phyloP scores from a whole-genome alignment of 2,797 vertebrate genomes.

The Falco biarmicus region DNA sequence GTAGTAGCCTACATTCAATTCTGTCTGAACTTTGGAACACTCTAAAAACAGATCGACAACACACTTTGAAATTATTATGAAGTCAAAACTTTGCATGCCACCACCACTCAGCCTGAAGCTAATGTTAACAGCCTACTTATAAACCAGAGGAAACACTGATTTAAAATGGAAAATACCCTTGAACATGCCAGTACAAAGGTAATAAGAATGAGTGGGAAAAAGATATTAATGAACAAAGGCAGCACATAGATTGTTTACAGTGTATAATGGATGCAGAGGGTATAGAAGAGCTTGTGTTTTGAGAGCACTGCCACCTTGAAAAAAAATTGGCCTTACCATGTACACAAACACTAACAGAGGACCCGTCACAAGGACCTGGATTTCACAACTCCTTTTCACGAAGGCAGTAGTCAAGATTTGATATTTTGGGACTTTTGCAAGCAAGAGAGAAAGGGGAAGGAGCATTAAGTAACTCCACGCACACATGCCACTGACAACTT shows the following conservation, averaged over 20 bases:
- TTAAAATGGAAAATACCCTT: constrained; percentile 14
- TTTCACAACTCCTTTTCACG: neutral
- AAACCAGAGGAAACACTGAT: neutral
- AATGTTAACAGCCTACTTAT: constrained; percentile 30
- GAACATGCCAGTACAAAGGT: neutral
- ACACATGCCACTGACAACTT: neutral
- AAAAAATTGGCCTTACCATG: neutral
- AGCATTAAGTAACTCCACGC: rapidly evolving
- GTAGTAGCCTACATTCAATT: neutral
- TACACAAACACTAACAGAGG: neutral
- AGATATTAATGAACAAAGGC: neutral
- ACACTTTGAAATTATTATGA: neutral
- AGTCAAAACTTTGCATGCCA: neutral
- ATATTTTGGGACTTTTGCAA: neutral
- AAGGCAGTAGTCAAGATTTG: neutral
- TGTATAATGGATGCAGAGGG: neutral
- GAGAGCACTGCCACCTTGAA: neutral
- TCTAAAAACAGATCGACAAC: neutral
- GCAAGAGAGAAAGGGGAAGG: neutral
- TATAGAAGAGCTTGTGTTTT: neutral
- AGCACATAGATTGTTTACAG: neutral
- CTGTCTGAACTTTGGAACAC: neutral
- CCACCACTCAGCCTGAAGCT: neutral
- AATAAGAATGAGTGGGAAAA: neutral
- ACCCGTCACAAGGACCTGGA: neutral